Percentiles rank a stretch among this genome's conserved stretches.
Evolutionary conservation across 1,140 invertebrate genomes (phyloP).

Genomic region (Maconellicoccus hirsutus): DNA sequence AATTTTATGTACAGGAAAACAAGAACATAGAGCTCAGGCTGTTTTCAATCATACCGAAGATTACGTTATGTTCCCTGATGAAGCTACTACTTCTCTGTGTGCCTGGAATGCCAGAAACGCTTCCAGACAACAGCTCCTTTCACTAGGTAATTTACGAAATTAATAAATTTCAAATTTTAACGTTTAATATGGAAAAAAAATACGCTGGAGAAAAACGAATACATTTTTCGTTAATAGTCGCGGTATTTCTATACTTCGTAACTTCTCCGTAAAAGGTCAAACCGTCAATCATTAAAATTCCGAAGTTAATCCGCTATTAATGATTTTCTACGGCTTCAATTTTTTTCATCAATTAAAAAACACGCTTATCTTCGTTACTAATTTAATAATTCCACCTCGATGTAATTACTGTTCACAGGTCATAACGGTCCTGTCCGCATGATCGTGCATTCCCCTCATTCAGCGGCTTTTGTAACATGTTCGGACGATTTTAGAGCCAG

Average conservation of each 20-base stretch:
- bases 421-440: constrained; percentile 87
- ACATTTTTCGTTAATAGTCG: too few species aligned
- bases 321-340: background rate
- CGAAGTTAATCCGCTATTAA: background rate
- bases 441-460: constrained; percentile 88
- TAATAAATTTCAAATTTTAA: background rate
- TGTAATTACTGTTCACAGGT: constrained; percentile 39
- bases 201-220: too few species aligned
- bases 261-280: too few species aligned
- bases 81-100: constrained; percentile 92
- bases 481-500: constrained; percentile 93
- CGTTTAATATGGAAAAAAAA: background rate
- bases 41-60: constrained; percentile 99
- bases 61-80: constrained; percentile 95
- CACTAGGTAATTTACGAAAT: constrained; percentile 44
- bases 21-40: constrained; percentile 85
- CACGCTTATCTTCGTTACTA: background rate
- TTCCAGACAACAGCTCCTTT: constrained; percentile 80
- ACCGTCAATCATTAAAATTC: background rate
- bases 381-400: background rate
- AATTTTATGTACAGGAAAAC: constrained; percentile 48
- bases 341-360: constrained; percentile 12
- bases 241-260: too few species aligned
- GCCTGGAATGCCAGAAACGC: constrained; percentile 98
- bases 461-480: constrained; percentile 92